A percentile compares a stretch with the other conserved stretches of the same genome.
Evolutionary conservation across 2,113 vertebrate genomes (phyloP).

Genomic region (Bucco capensis): DNA sequence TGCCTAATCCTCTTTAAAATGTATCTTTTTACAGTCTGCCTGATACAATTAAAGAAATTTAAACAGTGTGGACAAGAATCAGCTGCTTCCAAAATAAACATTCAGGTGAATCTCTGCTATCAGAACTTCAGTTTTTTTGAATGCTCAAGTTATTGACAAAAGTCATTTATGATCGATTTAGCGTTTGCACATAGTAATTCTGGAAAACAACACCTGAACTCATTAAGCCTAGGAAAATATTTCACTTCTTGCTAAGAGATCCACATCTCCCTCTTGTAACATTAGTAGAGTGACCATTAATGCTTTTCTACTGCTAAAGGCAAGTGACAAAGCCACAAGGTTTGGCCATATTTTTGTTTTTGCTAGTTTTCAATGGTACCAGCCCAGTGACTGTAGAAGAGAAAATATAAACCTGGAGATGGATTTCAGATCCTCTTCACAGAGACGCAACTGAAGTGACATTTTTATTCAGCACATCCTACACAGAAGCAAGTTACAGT

Average conservation of each 20-base stretch:
- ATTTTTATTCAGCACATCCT: background rate
- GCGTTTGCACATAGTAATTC: background rate
- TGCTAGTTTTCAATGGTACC: background rate
- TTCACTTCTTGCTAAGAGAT: background rate
- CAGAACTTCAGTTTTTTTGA: background rate
- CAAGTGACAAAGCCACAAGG: background rate
- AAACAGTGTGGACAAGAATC: background rate
- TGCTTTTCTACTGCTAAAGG: background rate
- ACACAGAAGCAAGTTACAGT: background rate
- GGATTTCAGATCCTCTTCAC: background rate
- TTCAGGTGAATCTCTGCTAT: background rate
- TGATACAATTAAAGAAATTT: conserved; percentile 8
- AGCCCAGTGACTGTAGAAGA: background rate
- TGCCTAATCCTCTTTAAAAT: conserved; percentile 8
- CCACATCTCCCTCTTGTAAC: background rate
- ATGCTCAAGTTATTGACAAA: background rate
- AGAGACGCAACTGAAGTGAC: fast-evolving
- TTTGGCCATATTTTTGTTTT: background rate
- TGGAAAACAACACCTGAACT: background rate
- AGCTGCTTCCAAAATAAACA: background rate
- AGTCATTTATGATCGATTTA: background rate
- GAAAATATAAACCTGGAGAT: background rate
- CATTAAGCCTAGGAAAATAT: background rate
- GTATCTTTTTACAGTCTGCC: conserved; percentile 19
- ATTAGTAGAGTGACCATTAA: background rate